Percentiles rank a stretch among this genome's conserved stretches.
Evolutionary conservation across 1,140 invertebrate species (phyloP).

Genomic region (Ceratitis capitata): DNA sequence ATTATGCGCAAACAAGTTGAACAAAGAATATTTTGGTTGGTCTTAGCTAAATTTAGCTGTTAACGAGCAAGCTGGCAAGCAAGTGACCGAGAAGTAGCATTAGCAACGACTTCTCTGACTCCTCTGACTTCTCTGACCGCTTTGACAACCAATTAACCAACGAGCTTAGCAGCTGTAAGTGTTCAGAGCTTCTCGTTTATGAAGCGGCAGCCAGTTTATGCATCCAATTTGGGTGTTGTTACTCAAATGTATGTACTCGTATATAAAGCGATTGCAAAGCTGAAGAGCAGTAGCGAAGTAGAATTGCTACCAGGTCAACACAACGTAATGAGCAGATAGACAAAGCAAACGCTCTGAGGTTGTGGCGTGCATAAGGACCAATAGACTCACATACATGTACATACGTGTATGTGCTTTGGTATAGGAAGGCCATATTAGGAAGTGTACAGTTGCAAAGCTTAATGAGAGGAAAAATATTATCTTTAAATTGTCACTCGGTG

Average conservation of each 20-base stretch:
- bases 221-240: background rate
- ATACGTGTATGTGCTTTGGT: background rate
- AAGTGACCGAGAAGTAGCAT: background rate
- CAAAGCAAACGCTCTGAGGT: background rate
- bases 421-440: background rate
- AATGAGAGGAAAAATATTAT: background rate
- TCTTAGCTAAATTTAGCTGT: background rate
- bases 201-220: background rate
- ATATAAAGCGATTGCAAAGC: background rate
- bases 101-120: constrained; percentile 7
- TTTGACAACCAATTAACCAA: constrained; percentile 29
- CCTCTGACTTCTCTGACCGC: background rate
- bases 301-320: background rate
- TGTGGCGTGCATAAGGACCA: background rate
- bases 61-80: background rate
- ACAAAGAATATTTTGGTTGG: background rate
- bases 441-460: background rate
- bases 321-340: constrained; percentile 20
- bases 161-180: constrained; percentile 5
- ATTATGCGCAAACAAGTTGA: constrained; percentile 2
- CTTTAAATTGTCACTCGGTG: background rate
- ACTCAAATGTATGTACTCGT: background rate
- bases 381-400: background rate
- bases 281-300: background rate
- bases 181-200: background rate